Conservation (phyloP, 2,888 invertebrate genomes). For the Spodoptera exigua region DNA sequence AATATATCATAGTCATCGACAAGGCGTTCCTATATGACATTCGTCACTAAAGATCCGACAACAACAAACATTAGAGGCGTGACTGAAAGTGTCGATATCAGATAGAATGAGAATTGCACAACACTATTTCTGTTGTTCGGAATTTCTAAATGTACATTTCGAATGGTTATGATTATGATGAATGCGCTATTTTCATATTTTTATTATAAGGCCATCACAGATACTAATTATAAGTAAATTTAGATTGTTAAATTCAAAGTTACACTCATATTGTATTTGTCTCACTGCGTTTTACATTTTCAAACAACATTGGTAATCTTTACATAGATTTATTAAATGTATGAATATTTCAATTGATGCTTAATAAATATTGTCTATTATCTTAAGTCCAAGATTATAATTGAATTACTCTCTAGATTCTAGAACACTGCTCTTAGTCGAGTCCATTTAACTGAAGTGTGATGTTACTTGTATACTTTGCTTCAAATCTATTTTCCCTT, state of each 20-base stretch:
- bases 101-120: constrained; percentile 43
- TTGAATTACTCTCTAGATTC: too few relatives aligned
- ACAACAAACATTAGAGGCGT: constrained; percentile 42
- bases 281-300: too few relatives aligned
- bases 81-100: constrained; percentile 57
- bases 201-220: too few relatives aligned
- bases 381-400: neutral
- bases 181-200: neutral
- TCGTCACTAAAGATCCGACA: constrained; percentile 30
- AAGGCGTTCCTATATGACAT: constrained; percentile 45
- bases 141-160: constrained; percentile 1
- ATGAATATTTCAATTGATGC: constrained; percentile 27
- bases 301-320: too few relatives aligned
- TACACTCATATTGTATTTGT: neutral
- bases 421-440: too few relatives aligned
- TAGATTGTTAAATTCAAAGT: too few relatives aligned
- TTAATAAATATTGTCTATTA: constrained; percentile 9
- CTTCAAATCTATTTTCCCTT: too few relatives aligned
- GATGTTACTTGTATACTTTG: too few relatives aligned
- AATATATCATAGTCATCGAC: constrained; percentile 33
- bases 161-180: neutral
- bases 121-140: constrained; percentile 22
- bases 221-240: too few relatives aligned
- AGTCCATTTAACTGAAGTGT: too few relatives aligned
- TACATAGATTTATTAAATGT: constrained; percentile 13